Conservation (phyloP, 2,797 vertebrate species). For the Cephalopachus bancanus region DNA sequence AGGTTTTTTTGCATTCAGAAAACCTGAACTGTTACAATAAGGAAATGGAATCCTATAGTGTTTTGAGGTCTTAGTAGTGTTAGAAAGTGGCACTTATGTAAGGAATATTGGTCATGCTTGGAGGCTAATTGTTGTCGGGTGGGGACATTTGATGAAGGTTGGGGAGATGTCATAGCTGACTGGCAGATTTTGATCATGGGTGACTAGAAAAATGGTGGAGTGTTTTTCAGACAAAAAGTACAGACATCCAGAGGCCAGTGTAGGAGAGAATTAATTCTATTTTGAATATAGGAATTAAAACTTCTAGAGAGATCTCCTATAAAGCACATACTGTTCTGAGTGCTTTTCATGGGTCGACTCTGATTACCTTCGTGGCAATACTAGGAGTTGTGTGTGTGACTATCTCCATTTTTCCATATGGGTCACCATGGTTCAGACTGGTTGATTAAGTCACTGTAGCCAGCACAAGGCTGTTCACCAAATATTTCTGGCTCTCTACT, state of each 20-base stretch:
- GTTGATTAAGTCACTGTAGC: not conserved
- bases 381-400: not conserved
- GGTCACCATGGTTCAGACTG: not conserved
- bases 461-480: not conserved
- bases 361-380: not conserved
- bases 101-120: not conserved
- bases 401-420: not conserved
- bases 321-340: not conserved
- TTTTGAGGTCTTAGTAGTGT: not conserved
- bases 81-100: not conserved
- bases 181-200: not conserved
- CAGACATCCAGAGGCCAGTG: not conserved
- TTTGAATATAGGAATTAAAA: not conserved
- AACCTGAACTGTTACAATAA: not conserved
- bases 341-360: not conserved
- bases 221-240: not conserved
- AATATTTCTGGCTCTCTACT: not conserved
- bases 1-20: not conserved
- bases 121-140: not conserved
- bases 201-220: not conserved
- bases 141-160: not conserved
- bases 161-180: not conserved
- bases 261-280: not conserved
- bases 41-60: not conserved
- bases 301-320: not conserved